Base-by-base conservation (phyloP, 37 sponge, comb jelly and placozoan genomes). In the Cliona cf. orientalis region DNA sequence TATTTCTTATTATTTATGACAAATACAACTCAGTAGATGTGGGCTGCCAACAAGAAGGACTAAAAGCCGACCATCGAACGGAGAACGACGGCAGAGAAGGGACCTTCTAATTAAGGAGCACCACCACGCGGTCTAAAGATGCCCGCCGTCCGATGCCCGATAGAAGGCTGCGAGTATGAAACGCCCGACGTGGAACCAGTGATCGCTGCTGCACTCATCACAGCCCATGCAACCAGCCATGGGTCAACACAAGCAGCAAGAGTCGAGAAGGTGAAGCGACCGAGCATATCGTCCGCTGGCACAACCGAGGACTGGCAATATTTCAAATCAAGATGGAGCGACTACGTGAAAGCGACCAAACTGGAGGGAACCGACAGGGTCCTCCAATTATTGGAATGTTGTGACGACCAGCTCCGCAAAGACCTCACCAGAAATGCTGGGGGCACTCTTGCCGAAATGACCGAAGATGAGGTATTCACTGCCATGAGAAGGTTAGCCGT, bases 371-470 rank as follows among this genome's bases (percentile, higher is more conserved):
- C 72, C 38, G 79, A 78, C 45, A 75, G 42, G 61, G 61, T 75
- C 62, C 56, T 75, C 76, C 76, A 75, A 59, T 25, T 75, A 33
- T 58, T 55, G 61, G 61, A 77, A 19, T 44, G 66, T 37, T 63
- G 66, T 23, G 64, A 63, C 43, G 79, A 79, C 29, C 70, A 70
- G 44, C 44, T 81, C 23, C 60, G 62, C 60, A 81, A 81, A 31
- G 81, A 81, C 62, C 81, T 81, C 72, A 81, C 81, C 58, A 56
- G 81, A 68, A 70, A 81, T 64, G 65, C 62, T 4, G 81, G 75
- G 33, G 66, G 59, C 43, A 56, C 68, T 55, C 82, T 81, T 61
- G 71, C 82, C 7, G 82, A n/a, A 19, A 75, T 58, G 72, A 57
- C 44, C 42, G 80, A 64, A 34, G 76, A 75, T 29, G 66, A 77